These are phyloP conservation scores for Prochilodus magdalenae DNA, from an alignment of 2,113 vertebrate genomes.

Conservation along the genomic window DNA sequence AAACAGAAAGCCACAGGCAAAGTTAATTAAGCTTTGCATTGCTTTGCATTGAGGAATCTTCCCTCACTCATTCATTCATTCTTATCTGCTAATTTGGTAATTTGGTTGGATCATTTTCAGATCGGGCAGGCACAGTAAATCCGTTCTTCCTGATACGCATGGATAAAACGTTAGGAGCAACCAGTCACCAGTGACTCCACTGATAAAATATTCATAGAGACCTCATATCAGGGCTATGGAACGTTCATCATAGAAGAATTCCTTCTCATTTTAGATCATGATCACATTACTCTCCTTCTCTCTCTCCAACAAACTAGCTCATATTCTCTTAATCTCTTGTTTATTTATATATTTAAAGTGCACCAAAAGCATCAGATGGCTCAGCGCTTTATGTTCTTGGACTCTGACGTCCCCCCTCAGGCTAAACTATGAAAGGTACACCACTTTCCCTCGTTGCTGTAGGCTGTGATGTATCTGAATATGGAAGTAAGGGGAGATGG, in stretches of 20 bases:
- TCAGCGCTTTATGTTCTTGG: constrained; percentile 14
- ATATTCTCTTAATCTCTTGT: constrained; percentile 9
- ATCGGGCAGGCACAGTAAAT: constrained; percentile 17
- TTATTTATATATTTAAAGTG: not conserved
- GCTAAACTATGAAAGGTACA: constrained; percentile 47
- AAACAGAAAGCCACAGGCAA: constrained; percentile 28
- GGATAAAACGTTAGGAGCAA: constrained; percentile 34
- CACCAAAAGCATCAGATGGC: constrained; percentile 44
- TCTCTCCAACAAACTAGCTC: constrained; percentile 16
- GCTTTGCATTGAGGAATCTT: constrained; percentile 19
- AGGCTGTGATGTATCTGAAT: constrained; percentile 50
- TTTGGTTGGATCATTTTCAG: constrained; percentile 24
- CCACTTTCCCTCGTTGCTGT: constrained; percentile 34
- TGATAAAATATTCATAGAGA: constrained; percentile 47
- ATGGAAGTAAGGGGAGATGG: constrained; percentile 61
- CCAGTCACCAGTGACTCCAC: constrained; percentile 25
- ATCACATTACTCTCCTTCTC: not conserved
- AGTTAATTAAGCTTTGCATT: constrained; percentile 40
- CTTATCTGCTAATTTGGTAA: constrained; percentile 42
- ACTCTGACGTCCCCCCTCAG: constrained; percentile 10
- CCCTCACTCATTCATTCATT: constrained; percentile 10
- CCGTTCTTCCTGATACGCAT: constrained; percentile 18
- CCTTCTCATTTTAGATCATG: not conserved
- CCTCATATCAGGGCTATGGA: constrained; percentile 35
- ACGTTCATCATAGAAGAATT: constrained; percentile 28